Evolutionary conservation across 2,888 invertebrate genomes (phyloP).

Genomic region (Drosophila dives): DNA sequence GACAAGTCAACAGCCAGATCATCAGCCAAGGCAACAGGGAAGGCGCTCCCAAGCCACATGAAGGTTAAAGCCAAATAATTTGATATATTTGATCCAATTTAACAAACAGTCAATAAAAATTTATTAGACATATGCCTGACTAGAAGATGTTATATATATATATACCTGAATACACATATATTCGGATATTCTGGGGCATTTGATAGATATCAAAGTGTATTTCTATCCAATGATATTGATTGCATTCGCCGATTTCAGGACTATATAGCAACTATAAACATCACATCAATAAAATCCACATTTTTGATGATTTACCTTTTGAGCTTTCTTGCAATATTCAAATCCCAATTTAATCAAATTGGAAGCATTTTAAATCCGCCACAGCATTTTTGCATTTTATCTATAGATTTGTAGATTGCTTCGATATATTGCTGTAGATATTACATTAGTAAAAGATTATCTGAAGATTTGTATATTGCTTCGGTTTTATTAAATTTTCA

Average conservation of each 20-base stretch:
- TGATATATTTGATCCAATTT: neutral
- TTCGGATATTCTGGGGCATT: too few relatives aligned
- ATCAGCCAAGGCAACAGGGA: slow-evolving; percentile 6
- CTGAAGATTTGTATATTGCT: neutral
- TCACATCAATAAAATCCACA: neutral
- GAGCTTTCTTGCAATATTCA: neutral
- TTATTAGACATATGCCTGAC: neutral
- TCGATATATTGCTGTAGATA: neutral
- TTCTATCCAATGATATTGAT: neutral
- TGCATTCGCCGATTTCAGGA: neutral
- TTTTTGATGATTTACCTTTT: neutral
- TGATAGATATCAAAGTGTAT: neutral
- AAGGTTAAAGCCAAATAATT: slow-evolving; percentile 12
- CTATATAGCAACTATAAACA: neutral
- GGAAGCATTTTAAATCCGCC: neutral
- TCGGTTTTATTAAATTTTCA: neutral
- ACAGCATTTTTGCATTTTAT: neutral
- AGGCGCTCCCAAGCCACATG: neutral
- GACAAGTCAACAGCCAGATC: slow-evolving; percentile 32
- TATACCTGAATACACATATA: neutral
- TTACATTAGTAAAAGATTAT: neutral
- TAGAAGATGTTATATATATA: too few relatives aligned
- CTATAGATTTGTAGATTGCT: neutral
- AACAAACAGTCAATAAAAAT: neutral
- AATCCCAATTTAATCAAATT: neutral